Evolutionary conservation across 2,888 invertebrate species (phyloP).

Genomic region (Petrolisthes manimaculis): DNA sequence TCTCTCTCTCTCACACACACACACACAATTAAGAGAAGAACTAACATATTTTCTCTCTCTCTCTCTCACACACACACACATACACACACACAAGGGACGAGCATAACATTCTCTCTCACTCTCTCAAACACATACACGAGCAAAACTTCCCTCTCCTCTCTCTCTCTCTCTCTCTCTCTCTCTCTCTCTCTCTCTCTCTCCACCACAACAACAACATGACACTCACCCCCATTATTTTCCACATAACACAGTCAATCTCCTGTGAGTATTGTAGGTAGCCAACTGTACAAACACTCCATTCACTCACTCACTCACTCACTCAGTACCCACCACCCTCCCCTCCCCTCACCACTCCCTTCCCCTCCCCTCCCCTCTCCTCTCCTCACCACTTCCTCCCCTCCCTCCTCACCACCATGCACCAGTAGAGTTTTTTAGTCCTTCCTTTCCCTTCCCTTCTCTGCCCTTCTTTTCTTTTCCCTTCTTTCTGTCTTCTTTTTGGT

Average conservation of each 20-base stretch:
- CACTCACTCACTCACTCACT: conserved; percentile 13
- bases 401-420: neutral
- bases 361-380: conserved; percentile 25
- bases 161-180: neutral
- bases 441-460: neutral
- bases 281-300: neutral
- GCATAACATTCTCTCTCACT: conserved; percentile 5
- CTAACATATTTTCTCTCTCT: neutral
- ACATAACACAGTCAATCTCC: neutral
- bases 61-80: neutral
- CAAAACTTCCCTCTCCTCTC: neutral
- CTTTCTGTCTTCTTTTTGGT: neutral
- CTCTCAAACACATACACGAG: neutral
- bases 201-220: neutral
- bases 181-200: neutral
- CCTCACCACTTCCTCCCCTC: neutral
- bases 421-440: neutral
- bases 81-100: too few relatives aligned
- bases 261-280: neutral
- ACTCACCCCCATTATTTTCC: neutral
- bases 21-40: neutral
- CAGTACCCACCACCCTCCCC: conserved; percentile 5
- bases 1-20: neutral
- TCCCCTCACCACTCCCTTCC: conserved; percentile 19
- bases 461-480: neutral